Evolutionary conservation across 2,113 vertebrate species (phyloP).

Genomic region (Ophthalmotilapia sp.): DNA sequence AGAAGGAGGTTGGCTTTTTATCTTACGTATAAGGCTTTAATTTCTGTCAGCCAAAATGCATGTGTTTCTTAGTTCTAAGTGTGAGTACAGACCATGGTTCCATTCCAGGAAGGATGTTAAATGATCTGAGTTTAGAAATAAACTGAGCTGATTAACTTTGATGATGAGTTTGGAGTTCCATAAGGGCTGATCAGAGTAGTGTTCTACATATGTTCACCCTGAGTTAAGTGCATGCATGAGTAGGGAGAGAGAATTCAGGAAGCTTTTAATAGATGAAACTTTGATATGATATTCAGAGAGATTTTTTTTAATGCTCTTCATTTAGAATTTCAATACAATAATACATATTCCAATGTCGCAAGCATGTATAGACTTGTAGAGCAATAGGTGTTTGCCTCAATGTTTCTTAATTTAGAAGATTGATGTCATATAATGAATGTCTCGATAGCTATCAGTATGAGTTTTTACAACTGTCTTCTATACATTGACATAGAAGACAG

Average conservation of each 20-base stretch:
- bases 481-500: background rate
- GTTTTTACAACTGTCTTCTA: background rate
- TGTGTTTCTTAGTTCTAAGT: background rate
- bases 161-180: no score
- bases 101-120: background rate
- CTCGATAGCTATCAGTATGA: background rate
- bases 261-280: no score
- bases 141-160: no score
- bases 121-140: background rate
- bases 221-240: no score
- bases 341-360: no score
- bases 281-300: no score
- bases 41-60: background rate
- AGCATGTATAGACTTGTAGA: background rate
- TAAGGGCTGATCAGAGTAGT: no score
- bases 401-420: background rate
- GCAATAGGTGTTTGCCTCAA: background rate
- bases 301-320: no score
- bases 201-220: no score
- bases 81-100: background rate
- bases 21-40: no score
- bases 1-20: conserved; percentile 77
- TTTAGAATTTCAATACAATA: no score
- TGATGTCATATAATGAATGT: background rate
- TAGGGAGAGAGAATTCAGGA: no score